A percentile compares a stretch with the other conserved stretches of the same genome.
Conservation (phyloP, 2,113 vertebrate genomes). For the Menura novaehollandiae region DNA sequence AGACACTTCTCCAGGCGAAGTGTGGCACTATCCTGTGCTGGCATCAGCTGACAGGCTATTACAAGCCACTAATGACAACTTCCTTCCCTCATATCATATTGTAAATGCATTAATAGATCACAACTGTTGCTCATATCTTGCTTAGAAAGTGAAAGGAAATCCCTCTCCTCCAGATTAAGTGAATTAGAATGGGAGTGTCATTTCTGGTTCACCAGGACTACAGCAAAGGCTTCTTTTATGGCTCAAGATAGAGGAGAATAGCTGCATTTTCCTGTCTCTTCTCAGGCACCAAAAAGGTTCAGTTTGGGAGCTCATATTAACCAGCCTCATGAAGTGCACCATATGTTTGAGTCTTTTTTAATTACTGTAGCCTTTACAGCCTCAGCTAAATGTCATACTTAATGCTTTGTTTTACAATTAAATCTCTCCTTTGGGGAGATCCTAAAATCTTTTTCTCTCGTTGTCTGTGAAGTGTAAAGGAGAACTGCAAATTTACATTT, state of each 20-base stretch:
- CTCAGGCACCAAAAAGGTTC: background rate
- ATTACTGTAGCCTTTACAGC: slow-evolving; percentile 37
- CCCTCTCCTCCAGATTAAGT: background rate
- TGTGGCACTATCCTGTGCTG: rapidly evolving
- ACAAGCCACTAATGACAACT: background rate
- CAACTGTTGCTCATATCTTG: background rate
- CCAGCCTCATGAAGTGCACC: background rate
- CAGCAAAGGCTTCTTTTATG: background rate
- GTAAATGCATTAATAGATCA: background rate
- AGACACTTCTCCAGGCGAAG: background rate
- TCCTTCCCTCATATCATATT: rapidly evolving
- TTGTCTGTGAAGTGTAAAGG: background rate
- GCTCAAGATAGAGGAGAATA: background rate
- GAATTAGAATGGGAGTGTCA: background rate
- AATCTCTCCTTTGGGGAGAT: slow-evolving; percentile 1
- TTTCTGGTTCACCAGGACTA: background rate
- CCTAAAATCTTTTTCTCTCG: background rate
- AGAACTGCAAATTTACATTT: slow-evolving; percentile 19
- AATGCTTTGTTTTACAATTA: slow-evolving; percentile 34
- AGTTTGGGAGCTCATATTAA: background rate
- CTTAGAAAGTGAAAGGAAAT: background rate
- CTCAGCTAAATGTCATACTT: slow-evolving; percentile 38
- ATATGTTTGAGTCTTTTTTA: slow-evolving; percentile 14
- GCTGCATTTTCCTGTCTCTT: background rate
- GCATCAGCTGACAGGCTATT: background rate